Conservation (phyloP, 2,797 vertebrate genomes). For the Ptychobarbus kaznakovi region DNA sequence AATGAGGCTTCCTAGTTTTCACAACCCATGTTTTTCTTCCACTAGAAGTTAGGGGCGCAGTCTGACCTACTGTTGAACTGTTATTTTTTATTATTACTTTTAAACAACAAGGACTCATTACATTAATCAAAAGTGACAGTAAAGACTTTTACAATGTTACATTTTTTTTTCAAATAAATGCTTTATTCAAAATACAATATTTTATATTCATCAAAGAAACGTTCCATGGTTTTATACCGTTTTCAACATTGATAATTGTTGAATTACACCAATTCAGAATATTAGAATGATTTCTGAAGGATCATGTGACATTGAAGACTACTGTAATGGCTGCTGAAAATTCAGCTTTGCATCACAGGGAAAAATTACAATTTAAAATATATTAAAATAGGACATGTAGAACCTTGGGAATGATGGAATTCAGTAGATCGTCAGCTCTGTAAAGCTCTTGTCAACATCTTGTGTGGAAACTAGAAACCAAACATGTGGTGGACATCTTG, state of each 20-base stretch:
- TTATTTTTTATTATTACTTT: background rate
- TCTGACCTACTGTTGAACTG: background rate
- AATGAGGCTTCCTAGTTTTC: background rate
- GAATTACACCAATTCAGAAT: no score
- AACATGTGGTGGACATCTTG: background rate
- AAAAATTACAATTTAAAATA: background rate
- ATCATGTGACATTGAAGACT: background rate
- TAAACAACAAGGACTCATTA: background rate
- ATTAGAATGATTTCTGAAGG: background rate
- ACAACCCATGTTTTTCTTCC: background rate
- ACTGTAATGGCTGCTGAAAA: background rate
- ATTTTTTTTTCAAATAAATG: background rate
- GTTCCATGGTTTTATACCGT: no score
- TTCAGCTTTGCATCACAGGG: background rate
- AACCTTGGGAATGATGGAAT: background rate
- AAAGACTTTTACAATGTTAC: background rate
- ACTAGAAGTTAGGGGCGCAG: background rate
- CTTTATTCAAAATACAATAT: background rate
- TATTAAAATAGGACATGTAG: background rate
- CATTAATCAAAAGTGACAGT: background rate
- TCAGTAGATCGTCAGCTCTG: background rate
- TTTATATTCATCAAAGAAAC: background rate
- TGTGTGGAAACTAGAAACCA: slow-evolving; percentile 26
- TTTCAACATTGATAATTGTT: background rate
- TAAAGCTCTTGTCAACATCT: background rate